Percentiles rank a stretch among this genome's conserved stretches.
Evolutionary conservation across 2,113 vertebrate genomes (phyloP).

Genomic region (Alouatta palliata): DNA sequence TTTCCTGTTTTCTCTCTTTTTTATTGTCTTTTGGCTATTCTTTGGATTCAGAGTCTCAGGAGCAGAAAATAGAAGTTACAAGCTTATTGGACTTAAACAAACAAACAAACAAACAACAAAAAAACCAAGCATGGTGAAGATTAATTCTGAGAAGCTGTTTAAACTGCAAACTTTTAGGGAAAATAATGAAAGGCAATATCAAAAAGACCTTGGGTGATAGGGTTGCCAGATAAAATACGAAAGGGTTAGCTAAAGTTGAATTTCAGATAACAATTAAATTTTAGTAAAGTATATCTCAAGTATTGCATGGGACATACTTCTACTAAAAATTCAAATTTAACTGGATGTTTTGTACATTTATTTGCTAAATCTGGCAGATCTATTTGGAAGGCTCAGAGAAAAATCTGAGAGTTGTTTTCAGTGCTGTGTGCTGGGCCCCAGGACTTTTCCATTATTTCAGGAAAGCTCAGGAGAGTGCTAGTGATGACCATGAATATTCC

Average conservation of each 20-base stretch:
- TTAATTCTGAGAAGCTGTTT: background rate
- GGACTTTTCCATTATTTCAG: background rate
- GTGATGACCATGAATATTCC: constrained; percentile 1
- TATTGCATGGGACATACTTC: background rate
- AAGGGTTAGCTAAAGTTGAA: background rate
- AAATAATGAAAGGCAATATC: background rate
- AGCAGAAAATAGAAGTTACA: background rate
- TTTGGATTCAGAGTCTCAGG: background rate
- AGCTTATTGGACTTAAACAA: background rate
- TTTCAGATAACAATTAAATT: background rate
- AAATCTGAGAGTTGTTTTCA: background rate
- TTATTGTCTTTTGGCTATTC: background rate
- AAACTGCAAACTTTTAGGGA: background rate
- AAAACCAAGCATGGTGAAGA: background rate
- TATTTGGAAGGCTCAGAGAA: background rate
- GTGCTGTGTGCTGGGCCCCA: background rate
- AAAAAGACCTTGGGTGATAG: background rate
- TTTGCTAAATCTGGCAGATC: background rate
- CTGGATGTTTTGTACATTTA: background rate
- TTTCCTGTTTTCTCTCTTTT: constrained; percentile 1
- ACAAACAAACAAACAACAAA: no score
- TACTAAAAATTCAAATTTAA: constrained; percentile 33
- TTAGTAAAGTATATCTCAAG: background rate
- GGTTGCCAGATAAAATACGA: background rate
- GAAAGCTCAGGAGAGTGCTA: background rate